Evolutionary conservation across 2,888 invertebrate species (phyloP).

Genomic region (Drosophila merina): DNA sequence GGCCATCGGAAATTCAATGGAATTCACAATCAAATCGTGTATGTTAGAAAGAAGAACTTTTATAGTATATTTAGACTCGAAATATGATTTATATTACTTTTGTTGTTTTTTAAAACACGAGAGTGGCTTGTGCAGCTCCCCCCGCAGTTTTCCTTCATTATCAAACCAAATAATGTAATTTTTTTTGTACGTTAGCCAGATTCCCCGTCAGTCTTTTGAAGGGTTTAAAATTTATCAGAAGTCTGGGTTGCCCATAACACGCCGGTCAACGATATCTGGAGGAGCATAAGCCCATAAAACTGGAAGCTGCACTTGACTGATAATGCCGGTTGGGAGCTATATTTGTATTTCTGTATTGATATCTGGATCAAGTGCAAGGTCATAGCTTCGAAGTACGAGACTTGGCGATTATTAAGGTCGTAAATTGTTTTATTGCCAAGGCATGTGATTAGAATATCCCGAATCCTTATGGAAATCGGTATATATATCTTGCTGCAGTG

Average conservation of each 20-base stretch:
- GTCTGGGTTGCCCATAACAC: slow-evolving; percentile 17
- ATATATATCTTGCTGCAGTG: background rate
- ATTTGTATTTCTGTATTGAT: slow-evolving; percentile 1
- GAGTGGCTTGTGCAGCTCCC: slow-evolving; percentile 10
- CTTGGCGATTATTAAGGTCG: slow-evolving; percentile 3
- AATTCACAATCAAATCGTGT: slow-evolving; percentile 63
- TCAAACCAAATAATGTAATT: slow-evolving; percentile 36
- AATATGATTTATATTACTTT: slow-evolving; percentile 71
- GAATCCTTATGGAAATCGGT: too few relatives aligned
- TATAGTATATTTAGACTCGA: slow-evolving; percentile 27
- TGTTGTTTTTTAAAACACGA: slow-evolving; percentile 62
- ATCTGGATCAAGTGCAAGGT: slow-evolving; percentile 45
- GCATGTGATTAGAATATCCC: background rate
- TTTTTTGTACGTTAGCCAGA: background rate
- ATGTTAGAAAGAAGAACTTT: too few relatives aligned
- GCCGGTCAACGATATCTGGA: slow-evolving; percentile 6
- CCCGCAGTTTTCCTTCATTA: slow-evolving; percentile 36
- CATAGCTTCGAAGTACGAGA: slow-evolving; percentile 12
- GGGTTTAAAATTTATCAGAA: slow-evolving; percentile 14
- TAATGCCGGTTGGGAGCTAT: slow-evolving; percentile 1
- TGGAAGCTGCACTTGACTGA: slow-evolving; percentile 44
- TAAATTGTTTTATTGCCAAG: background rate
- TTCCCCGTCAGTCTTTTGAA: background rate
- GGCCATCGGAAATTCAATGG: slow-evolving; percentile 32
- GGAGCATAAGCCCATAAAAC: slow-evolving; percentile 9